These are phyloP conservation scores for Burhinus bistriatus DNA, from an alignment of 2,113 vertebrate genomes.

Conservation along the genomic window DNA sequence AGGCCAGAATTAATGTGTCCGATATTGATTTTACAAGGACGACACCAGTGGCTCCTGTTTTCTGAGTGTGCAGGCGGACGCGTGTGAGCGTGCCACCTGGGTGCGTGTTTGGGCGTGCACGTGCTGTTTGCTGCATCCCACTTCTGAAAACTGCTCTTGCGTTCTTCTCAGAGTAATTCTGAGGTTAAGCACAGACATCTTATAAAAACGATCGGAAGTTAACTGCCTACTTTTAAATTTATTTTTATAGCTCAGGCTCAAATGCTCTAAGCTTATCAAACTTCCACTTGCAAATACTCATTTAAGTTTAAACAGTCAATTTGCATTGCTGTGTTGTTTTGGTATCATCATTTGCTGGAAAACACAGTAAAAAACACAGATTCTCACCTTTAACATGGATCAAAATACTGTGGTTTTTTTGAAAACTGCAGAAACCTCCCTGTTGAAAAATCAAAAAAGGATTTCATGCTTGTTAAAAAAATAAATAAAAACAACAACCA, in stretches of 20 bases:
- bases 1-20: conserved; percentile 57
- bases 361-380: background rate
- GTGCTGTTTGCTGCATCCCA: background rate
- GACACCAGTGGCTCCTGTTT: conserved; percentile 15
- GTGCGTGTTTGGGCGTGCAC: background rate
- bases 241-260: conserved; percentile 12
- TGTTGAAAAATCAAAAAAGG: background rate
- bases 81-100: background rate
- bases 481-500: no score
- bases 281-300: background rate
- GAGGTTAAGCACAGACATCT: background rate
- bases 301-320: background rate
- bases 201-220: background rate
- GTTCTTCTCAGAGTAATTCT: background rate
- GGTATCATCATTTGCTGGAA: background rate
- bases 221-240: conserved; percentile 2
- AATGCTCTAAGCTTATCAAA: conserved; percentile 18
- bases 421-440: background rate
- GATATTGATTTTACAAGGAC: conserved; percentile 23
- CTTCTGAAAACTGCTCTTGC: background rate
- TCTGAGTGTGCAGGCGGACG: background rate
- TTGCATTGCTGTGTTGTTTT: background rate
- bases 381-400: background rate
- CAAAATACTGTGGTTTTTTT: background rate
- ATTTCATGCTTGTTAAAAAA: background rate